A percentile compares a stretch with the other conserved stretches of the same genome.
Evolutionary conservation across 2,888 invertebrate species (phyloP).

Genomic region (Phrixothrix hirtus): DNA sequence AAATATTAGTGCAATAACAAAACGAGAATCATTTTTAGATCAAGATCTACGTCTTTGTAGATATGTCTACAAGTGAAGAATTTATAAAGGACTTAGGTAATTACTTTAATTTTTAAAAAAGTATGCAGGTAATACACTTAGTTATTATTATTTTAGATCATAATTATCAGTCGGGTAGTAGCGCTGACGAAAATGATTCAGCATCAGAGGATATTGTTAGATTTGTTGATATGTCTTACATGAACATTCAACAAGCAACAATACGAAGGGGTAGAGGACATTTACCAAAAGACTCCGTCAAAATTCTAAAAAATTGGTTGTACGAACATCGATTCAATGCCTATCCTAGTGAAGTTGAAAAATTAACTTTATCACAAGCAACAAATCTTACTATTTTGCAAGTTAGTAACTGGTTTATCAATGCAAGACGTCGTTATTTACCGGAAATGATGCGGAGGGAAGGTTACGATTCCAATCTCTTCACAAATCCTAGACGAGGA

Average conservation of each 20-base stretch:
- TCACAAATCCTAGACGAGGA: conserved; percentile 52
- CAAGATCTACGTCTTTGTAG: neutral
- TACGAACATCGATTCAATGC: conserved; percentile 56
- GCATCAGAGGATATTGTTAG: conserved; percentile 39
- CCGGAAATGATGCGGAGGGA: conserved; percentile 56
- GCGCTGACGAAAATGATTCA: conserved; percentile 37
- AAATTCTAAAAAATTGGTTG: conserved; percentile 54
- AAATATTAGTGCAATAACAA: too few species aligned
- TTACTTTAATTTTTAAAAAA: neutral
- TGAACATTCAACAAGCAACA: conserved; percentile 38
- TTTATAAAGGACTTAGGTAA: conserved; percentile 13
- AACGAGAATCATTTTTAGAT: too few species aligned
- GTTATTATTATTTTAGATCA: conserved; percentile 21
- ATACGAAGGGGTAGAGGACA: conserved; percentile 50
- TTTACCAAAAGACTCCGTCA: conserved; percentile 53
- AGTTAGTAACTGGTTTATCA: conserved; percentile 57
- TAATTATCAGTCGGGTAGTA: conserved; percentile 28
- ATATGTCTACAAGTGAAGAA: conserved; percentile 21
- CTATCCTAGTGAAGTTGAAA: conserved; percentile 55
- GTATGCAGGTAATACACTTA: too few species aligned
- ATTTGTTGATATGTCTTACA: conserved; percentile 35
- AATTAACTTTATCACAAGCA: conserved; percentile 53
- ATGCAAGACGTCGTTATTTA: conserved; percentile 51
- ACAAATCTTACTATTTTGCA: conserved; percentile 54
- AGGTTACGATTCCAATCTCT: conserved; percentile 54